These are phyloP conservation scores for Scelioninae gen. 1 DNA, from an alignment of 2,888 invertebrate genomes.

Conservation along the genomic window DNA sequence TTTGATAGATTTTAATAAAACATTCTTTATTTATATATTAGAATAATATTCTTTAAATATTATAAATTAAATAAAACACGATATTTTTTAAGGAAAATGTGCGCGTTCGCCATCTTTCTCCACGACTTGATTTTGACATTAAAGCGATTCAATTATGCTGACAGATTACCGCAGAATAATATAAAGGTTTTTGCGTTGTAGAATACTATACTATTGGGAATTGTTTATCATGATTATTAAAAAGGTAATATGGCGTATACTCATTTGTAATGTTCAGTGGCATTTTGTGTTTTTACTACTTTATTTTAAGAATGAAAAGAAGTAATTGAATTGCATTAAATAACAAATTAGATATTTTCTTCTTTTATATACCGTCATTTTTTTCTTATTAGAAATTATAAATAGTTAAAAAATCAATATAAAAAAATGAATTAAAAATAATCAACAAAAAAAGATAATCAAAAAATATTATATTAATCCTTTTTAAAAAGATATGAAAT, in stretches of 20 bases:
- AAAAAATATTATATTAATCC: no score
- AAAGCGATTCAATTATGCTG: conserved; percentile 30
- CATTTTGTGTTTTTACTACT: not conserved
- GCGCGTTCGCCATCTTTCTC: not conserved
- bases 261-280: conserved; percentile 1
- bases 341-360: no score
- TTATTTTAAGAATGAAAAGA: not conserved
- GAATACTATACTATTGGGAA: conserved; percentile 5
- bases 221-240: conserved; percentile 19
- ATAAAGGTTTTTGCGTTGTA: conserved; percentile 16
- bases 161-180: conserved; percentile 20
- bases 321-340: no score
- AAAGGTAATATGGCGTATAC: not conserved
- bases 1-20: not conserved
- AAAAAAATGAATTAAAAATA: no score
- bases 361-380: no score
- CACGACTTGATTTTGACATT: conserved; percentile 27
- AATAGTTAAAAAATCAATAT: no score
- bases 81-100: not conserved
- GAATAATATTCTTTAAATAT: conserved; percentile 25
- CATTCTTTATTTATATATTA: conserved; percentile 3
- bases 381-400: no score
- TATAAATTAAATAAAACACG: conserved; percentile 5
- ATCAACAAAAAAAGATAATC: no score
- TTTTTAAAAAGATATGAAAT: no score